Conservation (phyloP, 2,113 vertebrate genomes). For the Megaleporinus macrocephalus region DNA sequence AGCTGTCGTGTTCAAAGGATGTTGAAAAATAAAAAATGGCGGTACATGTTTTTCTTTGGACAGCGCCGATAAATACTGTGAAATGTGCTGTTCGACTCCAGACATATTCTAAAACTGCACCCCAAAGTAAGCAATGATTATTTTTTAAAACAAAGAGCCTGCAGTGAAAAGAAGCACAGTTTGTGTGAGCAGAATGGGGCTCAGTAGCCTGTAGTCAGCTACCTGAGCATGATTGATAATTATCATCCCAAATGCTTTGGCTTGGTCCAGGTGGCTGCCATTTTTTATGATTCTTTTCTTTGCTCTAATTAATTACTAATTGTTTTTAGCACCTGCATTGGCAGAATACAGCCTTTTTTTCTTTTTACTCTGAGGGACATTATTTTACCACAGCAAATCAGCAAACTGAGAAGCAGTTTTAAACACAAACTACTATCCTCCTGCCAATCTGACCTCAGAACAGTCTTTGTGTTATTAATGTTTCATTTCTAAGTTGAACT, state of each 20-base stretch:
- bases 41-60: too few relatives aligned
- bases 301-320: slow-evolving; percentile 81
- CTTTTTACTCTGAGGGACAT: slow-evolving; percentile 1
- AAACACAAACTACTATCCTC: slow-evolving; percentile 7
- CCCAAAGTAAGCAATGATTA: slow-evolving; percentile 10
- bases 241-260: slow-evolving; percentile 69
- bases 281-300: slow-evolving; percentile 72
- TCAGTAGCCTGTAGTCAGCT: slow-evolving; percentile 39
- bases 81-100: too few relatives aligned
- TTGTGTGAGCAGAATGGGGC: slow-evolving; percentile 33
- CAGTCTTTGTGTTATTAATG: slow-evolving; percentile 14
- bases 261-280: slow-evolving; percentile 77
- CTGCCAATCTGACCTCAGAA: slow-evolving; percentile 16
- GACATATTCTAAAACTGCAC: not conserved
- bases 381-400: slow-evolving; percentile 37
- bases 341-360: slow-evolving; percentile 60
- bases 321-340: slow-evolving; percentile 77
- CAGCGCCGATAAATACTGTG: too few relatives aligned
- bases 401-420: not conserved
- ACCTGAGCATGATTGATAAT: slow-evolving; percentile 76
- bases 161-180: slow-evolving; percentile 11
- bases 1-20: too few relatives aligned
- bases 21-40: too few relatives aligned
- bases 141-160: slow-evolving; percentile 19
- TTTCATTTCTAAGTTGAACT: slow-evolving; percentile 11